phyloP scores from a whole-genome alignment of 2,113 vertebrate genomes.

The Eurystomus gularis region DNA sequence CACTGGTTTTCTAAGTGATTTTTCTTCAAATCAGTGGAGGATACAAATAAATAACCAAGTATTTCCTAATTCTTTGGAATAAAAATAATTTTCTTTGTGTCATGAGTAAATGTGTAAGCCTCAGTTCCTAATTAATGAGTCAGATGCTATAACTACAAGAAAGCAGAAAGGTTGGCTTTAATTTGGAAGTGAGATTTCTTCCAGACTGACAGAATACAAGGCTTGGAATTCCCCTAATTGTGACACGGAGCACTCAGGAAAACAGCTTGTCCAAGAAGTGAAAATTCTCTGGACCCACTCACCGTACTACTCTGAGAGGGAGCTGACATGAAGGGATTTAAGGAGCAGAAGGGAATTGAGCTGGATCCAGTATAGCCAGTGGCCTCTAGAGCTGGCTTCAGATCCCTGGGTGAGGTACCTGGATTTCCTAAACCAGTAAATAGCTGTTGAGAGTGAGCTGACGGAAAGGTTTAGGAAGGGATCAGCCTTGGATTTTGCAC shows the following conservation, averaged over 20 bases:
- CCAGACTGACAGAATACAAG: not conserved
- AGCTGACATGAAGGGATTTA: not conserved
- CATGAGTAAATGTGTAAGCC: not conserved
- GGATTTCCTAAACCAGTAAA: not conserved
- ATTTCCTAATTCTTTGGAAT: not conserved
- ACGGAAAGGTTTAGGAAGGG: not conserved
- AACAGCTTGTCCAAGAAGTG: not conserved
- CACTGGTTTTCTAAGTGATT: not conserved
- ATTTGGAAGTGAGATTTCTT: not conserved
- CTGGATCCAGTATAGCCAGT: not conserved
- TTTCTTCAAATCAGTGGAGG: not conserved
- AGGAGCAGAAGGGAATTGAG: not conserved
- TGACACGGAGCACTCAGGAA: not conserved
- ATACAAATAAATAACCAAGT: not conserved
- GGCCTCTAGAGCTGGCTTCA: not conserved
- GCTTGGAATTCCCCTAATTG: not conserved
- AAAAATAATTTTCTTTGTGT: not conserved
- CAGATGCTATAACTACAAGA: not conserved
- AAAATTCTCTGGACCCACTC: not conserved
- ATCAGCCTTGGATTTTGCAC: not conserved
- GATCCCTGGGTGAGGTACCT: not conserved
- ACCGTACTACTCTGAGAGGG: not conserved
- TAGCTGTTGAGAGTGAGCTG: not conserved
- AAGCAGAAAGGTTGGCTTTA: not conserved
- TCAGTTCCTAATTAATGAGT: not conserved